These are phyloP conservation scores for Austrolebias charrua DNA, from an alignment of 2,797 vertebrate species.

Conservation along the genomic window DNA sequence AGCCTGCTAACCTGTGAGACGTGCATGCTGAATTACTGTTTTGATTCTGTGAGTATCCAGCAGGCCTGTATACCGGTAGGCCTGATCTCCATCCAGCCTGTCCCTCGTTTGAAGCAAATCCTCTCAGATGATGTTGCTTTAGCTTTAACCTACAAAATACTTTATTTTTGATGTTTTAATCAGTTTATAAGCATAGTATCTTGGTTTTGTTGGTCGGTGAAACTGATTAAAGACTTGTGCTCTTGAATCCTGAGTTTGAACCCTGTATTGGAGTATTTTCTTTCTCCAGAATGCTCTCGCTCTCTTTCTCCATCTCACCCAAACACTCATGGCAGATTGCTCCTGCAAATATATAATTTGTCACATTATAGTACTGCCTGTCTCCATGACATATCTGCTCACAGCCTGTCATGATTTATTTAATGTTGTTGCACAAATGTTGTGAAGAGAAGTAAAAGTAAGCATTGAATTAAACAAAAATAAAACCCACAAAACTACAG, in stretches of 20 bases:
- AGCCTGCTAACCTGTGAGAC: conserved; percentile 67
- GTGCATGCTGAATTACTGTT: conserved; percentile 56
- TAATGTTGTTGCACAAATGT: not conserved
- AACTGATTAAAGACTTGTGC: not conserved
- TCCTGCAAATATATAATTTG: not conserved
- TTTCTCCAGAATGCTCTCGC: not conserved
- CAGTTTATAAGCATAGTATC: not conserved
- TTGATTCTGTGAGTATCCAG: conserved; percentile 69
- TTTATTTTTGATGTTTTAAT: not conserved
- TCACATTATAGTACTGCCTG: not conserved
- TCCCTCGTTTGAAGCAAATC: not conserved
- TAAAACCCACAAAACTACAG: not conserved
- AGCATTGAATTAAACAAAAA: not conserved
- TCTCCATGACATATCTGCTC: not conserved
- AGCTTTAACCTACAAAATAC: not conserved
- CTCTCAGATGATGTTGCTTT: conserved; percentile 1
- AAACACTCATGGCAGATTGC: not conserved
- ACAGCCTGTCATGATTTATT: not conserved
- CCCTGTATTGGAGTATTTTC: not conserved
- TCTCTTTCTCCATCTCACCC: not conserved
- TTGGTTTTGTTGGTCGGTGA: not conserved
- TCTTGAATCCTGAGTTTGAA: not conserved
- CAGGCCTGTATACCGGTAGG: not conserved
- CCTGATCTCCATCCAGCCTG: not conserved
- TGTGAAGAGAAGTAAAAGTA: not conserved